Evolutionary conservation across 2,797 vertebrate species (phyloP), one percentile per base, ranked within the genome.

Genomic region (Manis javanica): DNA sequence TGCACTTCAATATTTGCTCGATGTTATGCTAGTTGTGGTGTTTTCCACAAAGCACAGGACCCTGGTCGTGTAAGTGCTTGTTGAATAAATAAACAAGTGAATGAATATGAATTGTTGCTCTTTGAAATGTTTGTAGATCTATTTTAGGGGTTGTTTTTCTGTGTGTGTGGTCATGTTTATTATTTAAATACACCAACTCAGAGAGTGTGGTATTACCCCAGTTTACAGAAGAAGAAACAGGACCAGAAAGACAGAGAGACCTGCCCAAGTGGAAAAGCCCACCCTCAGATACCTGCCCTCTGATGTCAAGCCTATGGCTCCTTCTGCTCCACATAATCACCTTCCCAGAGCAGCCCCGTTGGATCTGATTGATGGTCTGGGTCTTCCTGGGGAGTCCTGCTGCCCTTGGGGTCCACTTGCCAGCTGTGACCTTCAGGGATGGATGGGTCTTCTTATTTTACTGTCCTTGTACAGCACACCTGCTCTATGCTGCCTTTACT

Each of bases 141-240:
- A 46, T 71, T 72, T 55, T 42, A 55, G 7, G 16, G 18, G 29
- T 68, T 94, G 79, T 95, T 97, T 96, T 95, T 89, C 90, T 95
- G 19, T 85, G 39, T 16, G 10, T 66, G 14, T 77, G n/a, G 42
- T 72, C 89, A 15, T 78, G 19, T 77, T 96, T 95, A 83, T 91
- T 90, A 93, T 68, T 81, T 90, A 26, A 42, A 78, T 72, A 42
- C 14, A 5, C 7, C 29, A 26, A 55, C 75, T 96, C 59, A 90
- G 59, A 72, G 84, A 81, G 87, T 46, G 49, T 95, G 90, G 90
- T 57, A 46, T 63, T 95, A 78, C 57, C 72, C 42, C 53, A 34
- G 63, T 78, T 94, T 63, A 88, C 78, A 94, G 90, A 34, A 87
- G 74, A 97, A 81, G 21, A 84, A 95, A 63, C 79, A 91, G 84